These are phyloP conservation scores for Drosophila tani DNA, from an alignment of 1,140 invertebrate genomes.

Conservation along the genomic window DNA sequence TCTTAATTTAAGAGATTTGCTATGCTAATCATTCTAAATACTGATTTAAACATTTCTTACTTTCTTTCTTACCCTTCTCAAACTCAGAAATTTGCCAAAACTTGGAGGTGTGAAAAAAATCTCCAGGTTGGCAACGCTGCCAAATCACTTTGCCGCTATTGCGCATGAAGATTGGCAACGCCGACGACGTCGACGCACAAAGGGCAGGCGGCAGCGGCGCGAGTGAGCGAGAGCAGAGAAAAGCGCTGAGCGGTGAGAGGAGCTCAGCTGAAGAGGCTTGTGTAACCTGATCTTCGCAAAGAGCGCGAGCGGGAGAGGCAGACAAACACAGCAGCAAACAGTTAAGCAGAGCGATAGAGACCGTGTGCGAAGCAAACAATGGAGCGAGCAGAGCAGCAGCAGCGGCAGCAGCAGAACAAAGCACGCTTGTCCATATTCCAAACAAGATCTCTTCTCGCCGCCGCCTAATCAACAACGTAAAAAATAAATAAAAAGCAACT, in stretches of 20 bases:
- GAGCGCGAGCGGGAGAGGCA: slow-evolving; percentile 3
- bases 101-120: slow-evolving; percentile 1
- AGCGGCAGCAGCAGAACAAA: slow-evolving; percentile 62
- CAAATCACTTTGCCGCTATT: not conserved
- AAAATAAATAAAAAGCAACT: slow-evolving; percentile 31
- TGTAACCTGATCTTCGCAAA: slow-evolving; percentile 68
- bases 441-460: slow-evolving; percentile 64
- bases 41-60: no score
- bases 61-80: not conserved
- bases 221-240: slow-evolving; percentile 11
- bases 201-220: slow-evolving; percentile 16
- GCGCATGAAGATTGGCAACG: slow-evolving; percentile 27
- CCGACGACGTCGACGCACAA: slow-evolving; percentile 17
- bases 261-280: slow-evolving; percentile 37
- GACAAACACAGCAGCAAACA: slow-evolving; percentile 39
- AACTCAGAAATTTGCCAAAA: not conserved
- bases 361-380: slow-evolving; percentile 32
- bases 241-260: not conserved
- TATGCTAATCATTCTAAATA: no score
- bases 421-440: slow-evolving; percentile 67
- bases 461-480: slow-evolving; percentile 58
- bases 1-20: no score
- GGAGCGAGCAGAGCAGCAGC: slow-evolving; percentile 27
- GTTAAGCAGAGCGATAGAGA: slow-evolving; percentile 13
- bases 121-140: not conserved